Evolutionary conservation across 1,140 invertebrate genomes (phyloP).

Genomic region (Epicauta chinensis): DNA sequence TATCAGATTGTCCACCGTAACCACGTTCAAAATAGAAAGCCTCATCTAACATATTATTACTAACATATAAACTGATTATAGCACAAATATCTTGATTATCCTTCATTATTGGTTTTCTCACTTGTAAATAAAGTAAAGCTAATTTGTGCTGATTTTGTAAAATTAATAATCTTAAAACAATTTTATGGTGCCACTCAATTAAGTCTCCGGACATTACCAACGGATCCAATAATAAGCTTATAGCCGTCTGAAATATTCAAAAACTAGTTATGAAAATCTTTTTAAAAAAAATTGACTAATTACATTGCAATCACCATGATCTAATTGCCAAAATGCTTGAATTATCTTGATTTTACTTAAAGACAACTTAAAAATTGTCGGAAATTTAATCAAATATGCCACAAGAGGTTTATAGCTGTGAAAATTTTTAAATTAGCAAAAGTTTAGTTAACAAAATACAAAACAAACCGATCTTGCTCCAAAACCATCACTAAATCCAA

Average conservation of each 20-base stretch:
- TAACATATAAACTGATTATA: conserved; percentile 30
- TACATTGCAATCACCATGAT: conserved; percentile 68
- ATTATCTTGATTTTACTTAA: conserved; percentile 66
- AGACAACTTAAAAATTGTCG: conserved; percentile 64
- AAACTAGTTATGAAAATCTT: not conserved
- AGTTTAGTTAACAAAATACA: conserved; percentile 6
- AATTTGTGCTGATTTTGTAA: conserved; percentile 34
- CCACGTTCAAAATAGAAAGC: conserved; percentile 36
- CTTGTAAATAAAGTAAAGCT: conserved; percentile 35
- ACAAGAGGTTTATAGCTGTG: conserved; percentile 47
- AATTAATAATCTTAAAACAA: conserved; percentile 33
- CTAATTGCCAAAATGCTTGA: conserved; percentile 79
- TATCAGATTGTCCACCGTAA: conserved; percentile 10
- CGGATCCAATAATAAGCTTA: conserved; percentile 46
- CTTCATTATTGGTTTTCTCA: conserved; percentile 31
- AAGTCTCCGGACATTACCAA: conserved; percentile 31
- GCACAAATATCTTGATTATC: conserved; percentile 31
- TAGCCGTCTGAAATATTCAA: conserved; percentile 45
- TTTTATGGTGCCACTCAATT: conserved; percentile 35
- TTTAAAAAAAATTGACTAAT: conserved; percentile 20
- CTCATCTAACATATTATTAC: conserved; percentile 36
- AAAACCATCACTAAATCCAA: conserved; percentile 66
- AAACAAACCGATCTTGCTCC: conserved; percentile 36
- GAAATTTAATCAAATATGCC: conserved; percentile 65
- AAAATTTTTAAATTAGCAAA: conserved; percentile 25